Percentiles rank a stretch among this genome's conserved stretches.
These are phyloP conservation scores for Sebastes minor DNA, from an alignment of 2,797 vertebrate genomes.

Conservation along the genomic window DNA sequence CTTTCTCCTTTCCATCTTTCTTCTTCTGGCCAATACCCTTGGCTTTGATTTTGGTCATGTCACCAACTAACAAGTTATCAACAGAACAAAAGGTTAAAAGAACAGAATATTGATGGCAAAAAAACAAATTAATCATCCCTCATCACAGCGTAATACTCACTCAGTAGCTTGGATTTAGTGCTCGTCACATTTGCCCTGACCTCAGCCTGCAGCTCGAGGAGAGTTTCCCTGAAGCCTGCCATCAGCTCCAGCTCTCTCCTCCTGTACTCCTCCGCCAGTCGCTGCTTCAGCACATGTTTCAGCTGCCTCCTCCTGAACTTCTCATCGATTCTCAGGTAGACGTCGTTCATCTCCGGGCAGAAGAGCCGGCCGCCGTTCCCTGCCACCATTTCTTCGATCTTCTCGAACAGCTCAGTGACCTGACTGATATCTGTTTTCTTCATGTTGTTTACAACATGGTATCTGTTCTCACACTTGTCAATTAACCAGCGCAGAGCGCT, in stretches of 20 bases:
- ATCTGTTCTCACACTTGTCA: conserved; percentile 61
- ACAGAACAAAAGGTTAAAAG: background rate
- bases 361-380: conserved; percentile 34
- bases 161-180: background rate
- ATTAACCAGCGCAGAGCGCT: conserved; percentile 38
- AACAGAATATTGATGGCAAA: background rate
- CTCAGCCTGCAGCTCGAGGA: conserved; percentile 29
- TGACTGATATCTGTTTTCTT: conserved; percentile 34
- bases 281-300: conserved; percentile 30
- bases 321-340: conserved; percentile 30
- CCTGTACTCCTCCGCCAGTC: conserved; percentile 13
- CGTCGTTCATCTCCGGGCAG: conserved; percentile 4
- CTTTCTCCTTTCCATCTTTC: conserved; percentile 21
- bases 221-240: conserved; percentile 24
- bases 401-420: conserved; percentile 52
- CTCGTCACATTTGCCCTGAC: background rate
- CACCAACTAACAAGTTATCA: background rate
- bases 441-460: conserved; percentile 53
- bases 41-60: background rate
- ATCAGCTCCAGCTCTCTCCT: conserved; percentile 43
- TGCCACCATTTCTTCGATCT: conserved; percentile 61
- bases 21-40: background rate
- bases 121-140: background rate
- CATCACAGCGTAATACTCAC: conserved; percentile 26
- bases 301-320: conserved; percentile 23